A percentile compares a stretch with the other conserved stretches of the same genome.
Evolutionary conservation across 1,140 invertebrate genomes (phyloP).

Genomic region (Nomia melanderi): DNA sequence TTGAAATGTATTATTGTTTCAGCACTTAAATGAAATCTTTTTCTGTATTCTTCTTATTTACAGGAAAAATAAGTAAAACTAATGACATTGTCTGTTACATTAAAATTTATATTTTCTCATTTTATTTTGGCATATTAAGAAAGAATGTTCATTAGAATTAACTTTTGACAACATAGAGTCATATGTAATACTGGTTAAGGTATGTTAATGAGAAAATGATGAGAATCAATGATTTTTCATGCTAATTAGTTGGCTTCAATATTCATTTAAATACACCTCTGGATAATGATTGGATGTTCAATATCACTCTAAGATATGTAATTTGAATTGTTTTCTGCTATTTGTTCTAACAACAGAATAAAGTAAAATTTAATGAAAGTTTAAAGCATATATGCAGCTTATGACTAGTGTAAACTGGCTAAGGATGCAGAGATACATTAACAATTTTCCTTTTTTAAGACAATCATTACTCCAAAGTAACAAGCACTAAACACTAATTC

Average conservation of each 20-base stretch:
- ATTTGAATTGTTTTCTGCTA: conserved; percentile 7
- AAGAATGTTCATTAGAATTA: neutral
- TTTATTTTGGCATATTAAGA: neutral
- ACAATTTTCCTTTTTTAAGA: neutral
- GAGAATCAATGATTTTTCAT: neutral
- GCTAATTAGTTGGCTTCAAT: neutral
- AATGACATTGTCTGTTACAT: neutral
- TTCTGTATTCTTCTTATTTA: neutral
- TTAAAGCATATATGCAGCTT: conserved; percentile 32
- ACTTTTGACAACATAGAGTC: neutral
- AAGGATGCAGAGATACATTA: conserved; percentile 26
- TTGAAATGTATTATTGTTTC: neutral
- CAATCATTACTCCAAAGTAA: neutral
- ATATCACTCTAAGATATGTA: conserved; percentile 1
- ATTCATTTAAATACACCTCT: neutral
- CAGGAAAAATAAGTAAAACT: neutral
- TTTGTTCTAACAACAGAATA: conserved; percentile 1
- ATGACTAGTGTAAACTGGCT: conserved; percentile 55
- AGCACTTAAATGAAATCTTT: conserved; percentile 2
- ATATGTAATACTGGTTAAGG: conserved; percentile 5
- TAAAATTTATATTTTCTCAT: neutral
- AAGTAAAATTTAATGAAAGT: no score
- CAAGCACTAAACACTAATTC: neutral
- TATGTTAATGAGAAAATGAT: neutral
- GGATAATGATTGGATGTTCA: neutral